These are phyloP conservation scores for Hyposoter dolosus DNA, from an alignment of 2,888 invertebrate species.

Conservation along the genomic window DNA sequence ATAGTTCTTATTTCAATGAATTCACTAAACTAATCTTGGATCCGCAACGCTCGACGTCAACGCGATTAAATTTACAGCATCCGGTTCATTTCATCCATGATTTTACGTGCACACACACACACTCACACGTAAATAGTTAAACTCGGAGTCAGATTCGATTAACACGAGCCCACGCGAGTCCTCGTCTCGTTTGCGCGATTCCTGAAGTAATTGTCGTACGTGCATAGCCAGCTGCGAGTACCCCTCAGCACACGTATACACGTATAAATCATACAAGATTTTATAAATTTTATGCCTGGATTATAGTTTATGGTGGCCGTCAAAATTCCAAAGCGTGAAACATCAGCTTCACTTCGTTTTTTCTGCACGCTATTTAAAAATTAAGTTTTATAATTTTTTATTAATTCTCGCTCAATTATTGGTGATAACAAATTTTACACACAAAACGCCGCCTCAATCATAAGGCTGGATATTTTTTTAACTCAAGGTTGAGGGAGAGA, in stretches of 20 bases:
- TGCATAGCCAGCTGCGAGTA: not conserved
- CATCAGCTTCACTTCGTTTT: not conserved
- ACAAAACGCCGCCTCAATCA: not conserved
- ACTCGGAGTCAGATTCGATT: slow-evolving; percentile 64
- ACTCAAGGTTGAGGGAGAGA: not conserved
- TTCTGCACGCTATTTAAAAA: not conserved
- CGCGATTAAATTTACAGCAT: slow-evolving; percentile 65
- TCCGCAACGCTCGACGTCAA: slow-evolving; percentile 21
- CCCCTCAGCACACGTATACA: not conserved
- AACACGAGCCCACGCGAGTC: slow-evolving; percentile 57
- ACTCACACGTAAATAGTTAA: slow-evolving; percentile 1
- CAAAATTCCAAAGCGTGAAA: slow-evolving; percentile 45
- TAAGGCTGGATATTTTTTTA: not conserved
- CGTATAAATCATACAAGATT: slow-evolving; percentile 28
- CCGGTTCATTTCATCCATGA: slow-evolving; percentile 56
- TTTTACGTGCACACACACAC: slow-evolving; percentile 6
- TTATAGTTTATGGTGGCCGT: slow-evolving; percentile 21
- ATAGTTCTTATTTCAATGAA: slow-evolving; percentile 17
- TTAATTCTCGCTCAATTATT: not conserved
- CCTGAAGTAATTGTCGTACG: slow-evolving; percentile 46
- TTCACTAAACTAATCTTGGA: slow-evolving; percentile 24
- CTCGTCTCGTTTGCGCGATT: slow-evolving; percentile 42
- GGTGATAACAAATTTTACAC: not conserved
- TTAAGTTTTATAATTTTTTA: not conserved
- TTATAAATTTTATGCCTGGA: slow-evolving; percentile 32